Evolutionary conservation across 2,888 invertebrate species (phyloP), one percentile per base, ranked within the genome.

Genomic region (Gibbula magus): DNA sequence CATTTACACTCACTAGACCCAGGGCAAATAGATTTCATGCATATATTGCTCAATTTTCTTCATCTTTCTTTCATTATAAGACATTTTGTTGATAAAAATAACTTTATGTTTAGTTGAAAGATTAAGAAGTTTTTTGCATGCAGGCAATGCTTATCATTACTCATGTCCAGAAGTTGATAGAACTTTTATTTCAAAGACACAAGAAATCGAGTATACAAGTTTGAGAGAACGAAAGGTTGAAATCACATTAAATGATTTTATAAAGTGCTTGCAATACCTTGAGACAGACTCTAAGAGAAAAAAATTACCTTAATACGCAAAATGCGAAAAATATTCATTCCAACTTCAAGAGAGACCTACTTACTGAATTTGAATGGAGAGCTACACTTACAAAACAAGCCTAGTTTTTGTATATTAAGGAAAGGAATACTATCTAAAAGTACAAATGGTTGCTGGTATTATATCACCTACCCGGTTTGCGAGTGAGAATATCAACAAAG

Each of bases 401-500:
- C 10, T 18, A 18, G 4, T 10, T 1, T 18, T n/a, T n/a, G 35
- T 29, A 74, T 45, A 25, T 29, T 73, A 20, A 35, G 10, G 0
- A 35, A 79, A 52, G 20, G 10, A 54, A 73, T 35, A 67, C 18
- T 18, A 61, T 70, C n/a, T 13, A 1, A 29, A 70, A 2, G 1
- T 29, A 5, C 29, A 29, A 5, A n/a, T 35, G 7, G 13, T 8
- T 35, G 2, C 25, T 18, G 29, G 13, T 70, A 32, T 5, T 22
- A 39, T 7, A 45, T 73, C 25, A 29, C 74, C 52, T 51, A 83
- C 86, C 86, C 70, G 79, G 82, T 67, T 81, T 83, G 45, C 83
- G 80, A 45, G 81, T 85, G 13, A 89, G 80, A 16, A 89, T 84
- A 22, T 86, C 83, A 52, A 85, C 84, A 81, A 88, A 88, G 56